Evolutionary conservation across 2,113 vertebrate genomes (phyloP).

Genomic region (Callipepla californica): DNA sequence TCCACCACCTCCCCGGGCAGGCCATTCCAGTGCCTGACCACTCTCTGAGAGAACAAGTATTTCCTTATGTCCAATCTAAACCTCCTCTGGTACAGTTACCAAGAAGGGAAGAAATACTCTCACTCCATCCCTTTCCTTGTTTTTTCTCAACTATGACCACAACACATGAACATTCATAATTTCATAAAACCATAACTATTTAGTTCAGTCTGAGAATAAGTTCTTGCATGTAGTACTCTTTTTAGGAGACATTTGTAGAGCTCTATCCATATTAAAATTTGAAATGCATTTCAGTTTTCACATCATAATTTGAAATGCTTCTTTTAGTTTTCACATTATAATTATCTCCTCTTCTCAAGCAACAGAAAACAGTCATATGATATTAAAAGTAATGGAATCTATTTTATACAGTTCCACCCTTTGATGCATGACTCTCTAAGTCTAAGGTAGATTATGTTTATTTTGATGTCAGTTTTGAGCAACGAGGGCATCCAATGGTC

Average conservation of each 20-base stretch:
- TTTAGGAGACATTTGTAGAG: not conserved
- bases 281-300: not conserved
- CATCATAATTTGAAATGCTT: no score
- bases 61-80: no score
- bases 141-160: not conserved
- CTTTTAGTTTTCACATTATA: not conserved
- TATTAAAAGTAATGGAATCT: not conserved
- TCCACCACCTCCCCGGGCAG: no score
- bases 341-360: not conserved
- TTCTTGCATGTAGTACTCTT: not conserved
- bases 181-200: not conserved
- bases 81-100: not conserved
- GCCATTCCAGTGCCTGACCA: no score
- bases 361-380: not conserved
- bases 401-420: not conserved
- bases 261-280: not conserved
- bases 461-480: not conserved
- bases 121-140: not conserved
- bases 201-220: not conserved
- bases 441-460: not conserved
- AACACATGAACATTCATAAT: not conserved
- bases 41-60: no score
- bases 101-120: not conserved
- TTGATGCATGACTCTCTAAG: not conserved
- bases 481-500: not conserved